Evolutionary conservation across 2,113 vertebrate species (phyloP), one percentile per base, ranked within the genome.

Genomic region (Forbesichthys papilliferus): DNA sequence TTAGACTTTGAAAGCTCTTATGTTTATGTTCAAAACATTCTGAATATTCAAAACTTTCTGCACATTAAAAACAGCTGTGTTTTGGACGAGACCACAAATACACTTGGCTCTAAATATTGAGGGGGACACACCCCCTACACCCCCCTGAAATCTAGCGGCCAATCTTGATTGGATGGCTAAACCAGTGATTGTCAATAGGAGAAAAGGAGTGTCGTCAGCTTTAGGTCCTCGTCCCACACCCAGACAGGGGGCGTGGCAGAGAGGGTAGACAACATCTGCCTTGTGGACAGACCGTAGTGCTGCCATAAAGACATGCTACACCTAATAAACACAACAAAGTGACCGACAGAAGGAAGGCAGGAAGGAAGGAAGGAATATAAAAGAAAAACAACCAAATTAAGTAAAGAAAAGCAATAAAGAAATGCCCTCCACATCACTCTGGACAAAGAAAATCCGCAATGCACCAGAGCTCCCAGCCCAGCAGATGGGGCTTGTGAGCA

Each of bases 391-490:
- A 7, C 66, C 55, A 68, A 27, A 53, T 66, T 56, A 56, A 42
- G 4, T 14, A 3, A 34, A 5, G 6, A 4, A 51, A 14, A 52
- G 49, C 5, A 52, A 58, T 33, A 46, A 64, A 11, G 56, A 73
- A 75, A 27, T 85, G 36, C 46, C 85, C 88, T 85, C 84, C 83
- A 90, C 67, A 69, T 86, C 81, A 74, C 81, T 65, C 71, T 67
- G 49, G 47, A 76, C 68, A 77, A 61, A 81, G 67, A 34, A 48
- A 77, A 72, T 52, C 72, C 69, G 71, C 75, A 81, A 73, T 18
- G 80, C 84, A 87, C 79, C 78, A 73, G 60, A 73, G 58, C 54
- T 48, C 5, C 66, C 58, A 36, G 61, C 34, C 81, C 81, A 78
- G 66, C 85, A 88, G 77, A 81, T 70, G 79, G 81, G 12, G 84